phyloP scores from a whole-genome alignment of 2,797 vertebrate genomes.

The Myotis myotis region DNA sequence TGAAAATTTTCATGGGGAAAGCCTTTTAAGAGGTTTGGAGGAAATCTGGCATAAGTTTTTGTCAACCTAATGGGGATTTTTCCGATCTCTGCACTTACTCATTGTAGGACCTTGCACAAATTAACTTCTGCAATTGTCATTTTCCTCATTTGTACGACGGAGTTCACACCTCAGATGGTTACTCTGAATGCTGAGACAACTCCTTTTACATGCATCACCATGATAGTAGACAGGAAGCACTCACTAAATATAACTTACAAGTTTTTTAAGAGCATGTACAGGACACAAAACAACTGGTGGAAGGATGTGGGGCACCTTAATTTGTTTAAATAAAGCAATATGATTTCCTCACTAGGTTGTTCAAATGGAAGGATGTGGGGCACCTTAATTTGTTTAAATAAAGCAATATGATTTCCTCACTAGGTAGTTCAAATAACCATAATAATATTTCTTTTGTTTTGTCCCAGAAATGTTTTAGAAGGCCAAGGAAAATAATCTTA shows the following conservation, averaged over 20 bases:
- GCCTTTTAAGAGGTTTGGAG: slow-evolving; percentile 17
- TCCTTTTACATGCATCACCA: not conserved
- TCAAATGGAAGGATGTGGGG: not conserved
- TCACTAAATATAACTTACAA: not conserved
- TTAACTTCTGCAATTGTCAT: not conserved
- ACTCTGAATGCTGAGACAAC: not conserved
- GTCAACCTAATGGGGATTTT: not conserved
- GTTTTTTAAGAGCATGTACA: not conserved
- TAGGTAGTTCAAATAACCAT: slow-evolving; percentile 12
- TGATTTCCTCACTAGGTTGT: not conserved
- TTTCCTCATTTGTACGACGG: not conserved
- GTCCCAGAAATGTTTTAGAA: slow-evolving; percentile 5
- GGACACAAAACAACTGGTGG: slow-evolving; percentile 8
- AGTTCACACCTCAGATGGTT: not conserved
- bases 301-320: not conserved
- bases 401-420: not conserved
- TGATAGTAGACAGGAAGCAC: not conserved
- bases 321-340: slow-evolving; percentile 10
- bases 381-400: slow-evolving; percentile 22
- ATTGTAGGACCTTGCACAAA: not conserved
- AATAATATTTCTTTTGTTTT: not conserved
- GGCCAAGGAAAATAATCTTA: slow-evolving; percentile 14
- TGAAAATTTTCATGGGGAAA: not conserved
- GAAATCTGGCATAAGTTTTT: not conserved
- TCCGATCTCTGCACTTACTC: not conserved